Base-by-base conservation (phyloP, 2,888 invertebrate genomes). In the Anticlea derivata region DNA sequence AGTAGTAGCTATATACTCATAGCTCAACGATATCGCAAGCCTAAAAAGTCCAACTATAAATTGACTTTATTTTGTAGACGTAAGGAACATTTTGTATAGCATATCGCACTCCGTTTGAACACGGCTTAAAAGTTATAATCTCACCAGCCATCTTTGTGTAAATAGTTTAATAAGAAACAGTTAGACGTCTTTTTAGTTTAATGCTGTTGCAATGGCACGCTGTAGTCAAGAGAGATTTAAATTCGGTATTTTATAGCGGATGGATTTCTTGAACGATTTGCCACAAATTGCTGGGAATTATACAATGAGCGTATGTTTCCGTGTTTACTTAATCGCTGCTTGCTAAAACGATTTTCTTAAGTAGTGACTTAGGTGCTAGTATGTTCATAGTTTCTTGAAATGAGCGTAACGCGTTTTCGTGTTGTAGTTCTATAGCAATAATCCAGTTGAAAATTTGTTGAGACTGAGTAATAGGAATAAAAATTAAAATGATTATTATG, bases 81-180 rank as follows among this genome's bases (percentile, higher is more conserved):
- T n/a, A n/a, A n/a, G n/a, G n/a, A n/a, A n/a, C n/a, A n/a, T n/a
- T n/a, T n/a, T n/a, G n/a, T n/a, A n/a, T n/a, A n/a, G n/a, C n/a
- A n/a, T n/a, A n/a, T n/a, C n/a, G n/a, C n/a, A n/a, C n/a, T n/a
- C n/a, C n/a, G n/a, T n/a, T n/a, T n/a, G n/a, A n/a, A n/a, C n/a
- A n/a, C n/a, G n/a, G n/a, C n/a, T n/a, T n/a, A n/a, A n/a, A n/a
- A n/a, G n/a, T n/a, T n/a, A 17, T 3, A 2, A 10, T 31, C 13
- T 29, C 35, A 34, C 20, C 35, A 67, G 65, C 54, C 50, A 46
- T 50, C 10, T 35, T 17, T 27, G 12, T 50, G 50, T 62, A 63
- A 60, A 51, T 66, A 48, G 27, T 47, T 27, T 31, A 37, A 39
- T 20, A 27, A 26, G 12, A 35, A 53, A 17, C 30, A 44, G 34